Conservation (phyloP, 2,113 vertebrate species). For the Piprites chloris region DNA sequence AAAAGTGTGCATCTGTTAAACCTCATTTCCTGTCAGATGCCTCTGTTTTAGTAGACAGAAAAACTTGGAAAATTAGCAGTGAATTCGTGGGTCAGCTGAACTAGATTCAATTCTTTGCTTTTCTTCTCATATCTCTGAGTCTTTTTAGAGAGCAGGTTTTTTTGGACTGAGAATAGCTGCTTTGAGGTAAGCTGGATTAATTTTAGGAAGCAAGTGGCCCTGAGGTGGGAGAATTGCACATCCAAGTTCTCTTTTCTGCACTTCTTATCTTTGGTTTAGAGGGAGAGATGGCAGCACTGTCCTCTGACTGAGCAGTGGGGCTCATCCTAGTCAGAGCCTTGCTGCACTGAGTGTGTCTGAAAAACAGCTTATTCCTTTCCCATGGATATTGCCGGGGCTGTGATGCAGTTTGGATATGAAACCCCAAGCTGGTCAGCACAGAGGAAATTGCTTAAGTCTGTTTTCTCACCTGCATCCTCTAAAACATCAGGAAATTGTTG, state of each 20-base stretch:
- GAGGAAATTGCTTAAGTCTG: neutral
- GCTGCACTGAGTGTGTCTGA: neutral
- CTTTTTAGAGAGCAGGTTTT: neutral
- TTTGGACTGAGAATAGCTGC: neutral
- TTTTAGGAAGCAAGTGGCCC: neutral
- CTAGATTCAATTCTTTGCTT: neutral
- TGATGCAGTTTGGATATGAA: neutral
- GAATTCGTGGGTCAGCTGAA: neutral
- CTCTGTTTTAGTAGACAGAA: neutral
- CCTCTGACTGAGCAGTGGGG: neutral
- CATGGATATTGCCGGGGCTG: neutral
- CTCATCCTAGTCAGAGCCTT: neutral
- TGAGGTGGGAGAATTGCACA: neutral
- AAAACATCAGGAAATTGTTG: fast-evolving
- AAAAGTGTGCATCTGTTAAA: neutral
- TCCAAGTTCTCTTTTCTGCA: neutral
- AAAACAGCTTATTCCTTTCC: neutral
- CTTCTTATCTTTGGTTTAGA: neutral
- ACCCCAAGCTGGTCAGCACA: neutral
- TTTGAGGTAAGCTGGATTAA: neutral
- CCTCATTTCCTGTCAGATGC: neutral
- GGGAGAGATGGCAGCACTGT: neutral
- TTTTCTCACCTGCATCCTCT: neutral
- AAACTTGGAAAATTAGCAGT: neutral
- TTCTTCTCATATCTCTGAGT: neutral